Percentiles rank a stretch among this genome's conserved stretches.
These are phyloP conservation scores for Geodia barretti DNA, from an alignment of 37 sponge, comb jelly and placozoan genomes.

Conservation along the genomic window DNA sequence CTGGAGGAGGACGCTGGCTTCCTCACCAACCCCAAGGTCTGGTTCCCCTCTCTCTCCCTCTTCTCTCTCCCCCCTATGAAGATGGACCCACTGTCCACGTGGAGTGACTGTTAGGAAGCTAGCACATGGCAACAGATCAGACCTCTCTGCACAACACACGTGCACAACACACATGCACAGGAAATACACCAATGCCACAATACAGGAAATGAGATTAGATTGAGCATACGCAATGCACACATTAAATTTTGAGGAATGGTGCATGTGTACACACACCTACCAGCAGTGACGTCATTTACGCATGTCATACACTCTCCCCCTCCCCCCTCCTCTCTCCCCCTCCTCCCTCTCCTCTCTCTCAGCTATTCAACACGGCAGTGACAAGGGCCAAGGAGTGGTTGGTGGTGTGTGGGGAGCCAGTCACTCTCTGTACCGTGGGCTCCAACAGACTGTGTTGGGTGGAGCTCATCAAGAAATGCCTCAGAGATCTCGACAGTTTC, in stretches of 20 bases:
- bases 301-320: neutral
- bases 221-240: too few relatives aligned
- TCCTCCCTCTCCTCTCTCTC: neutral
- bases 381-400: constrained; percentile 86
- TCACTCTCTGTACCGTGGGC: constrained; percentile 89
- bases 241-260: too few relatives aligned
- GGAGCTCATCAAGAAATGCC: constrained; percentile 73
- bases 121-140: too few relatives aligned
- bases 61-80: too few relatives aligned
- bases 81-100: too few relatives aligned
- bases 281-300: neutral
- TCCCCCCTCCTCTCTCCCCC: neutral
- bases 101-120: too few relatives aligned
- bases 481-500: constrained; percentile 42
- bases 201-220: too few relatives aligned
- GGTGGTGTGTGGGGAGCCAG: constrained; percentile 85
- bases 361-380: constrained; percentile 95
- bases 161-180: too few relatives aligned
- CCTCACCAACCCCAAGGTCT: constrained; percentile 83
- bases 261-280: too few relatives aligned
- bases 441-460: constrained; percentile 87
- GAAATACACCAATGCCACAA: too few relatives aligned
- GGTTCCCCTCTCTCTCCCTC: too few relatives aligned
- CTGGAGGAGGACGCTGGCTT: constrained; percentile 69
- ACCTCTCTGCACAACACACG: too few relatives aligned